Conservation (phyloP, 2,888 invertebrate genomes). For the Tanypteryx hageni region DNA sequence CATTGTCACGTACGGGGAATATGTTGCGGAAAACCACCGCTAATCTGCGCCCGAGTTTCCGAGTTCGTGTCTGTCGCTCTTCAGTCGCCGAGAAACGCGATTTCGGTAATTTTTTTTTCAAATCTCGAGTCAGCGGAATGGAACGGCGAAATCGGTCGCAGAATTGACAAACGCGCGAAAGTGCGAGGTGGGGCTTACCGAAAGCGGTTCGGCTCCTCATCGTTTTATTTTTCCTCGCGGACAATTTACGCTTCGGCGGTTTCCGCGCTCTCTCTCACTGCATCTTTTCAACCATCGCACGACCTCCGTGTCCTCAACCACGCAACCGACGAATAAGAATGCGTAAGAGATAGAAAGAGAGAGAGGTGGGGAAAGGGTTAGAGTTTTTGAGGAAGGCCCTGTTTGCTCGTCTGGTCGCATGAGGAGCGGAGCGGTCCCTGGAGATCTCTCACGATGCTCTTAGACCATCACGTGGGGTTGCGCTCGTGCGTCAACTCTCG, state of each 20-base stretch:
- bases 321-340: not conserved
- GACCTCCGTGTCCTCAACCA: not conserved
- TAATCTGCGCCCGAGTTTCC: too few relatives aligned
- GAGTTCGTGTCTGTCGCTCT: too few relatives aligned
- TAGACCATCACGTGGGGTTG: not conserved
- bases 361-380: not conserved
- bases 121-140: too few relatives aligned
- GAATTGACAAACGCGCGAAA: too few relatives aligned
- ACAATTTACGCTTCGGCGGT: not conserved
- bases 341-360: not conserved
- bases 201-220: not conserved
- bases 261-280: not conserved
- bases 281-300: not conserved
- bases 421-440: not conserved
- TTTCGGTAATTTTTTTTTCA: too few relatives aligned
- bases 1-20: too few relatives aligned
- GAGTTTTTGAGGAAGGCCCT: not conserved
- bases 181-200: not conserved
- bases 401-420: not conserved
- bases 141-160: too few relatives aligned
- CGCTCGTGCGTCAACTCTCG: not conserved
- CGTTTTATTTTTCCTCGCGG: not conserved
- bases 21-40: too few relatives aligned
- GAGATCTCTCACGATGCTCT: not conserved
- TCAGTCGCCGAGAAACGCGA: too few relatives aligned